Evolutionary conservation across 37 sponge, comb jelly and placozoan species (phyloP), one percentile per base, ranked within the genome.

Genomic region (Tethya wilhelma): DNA sequence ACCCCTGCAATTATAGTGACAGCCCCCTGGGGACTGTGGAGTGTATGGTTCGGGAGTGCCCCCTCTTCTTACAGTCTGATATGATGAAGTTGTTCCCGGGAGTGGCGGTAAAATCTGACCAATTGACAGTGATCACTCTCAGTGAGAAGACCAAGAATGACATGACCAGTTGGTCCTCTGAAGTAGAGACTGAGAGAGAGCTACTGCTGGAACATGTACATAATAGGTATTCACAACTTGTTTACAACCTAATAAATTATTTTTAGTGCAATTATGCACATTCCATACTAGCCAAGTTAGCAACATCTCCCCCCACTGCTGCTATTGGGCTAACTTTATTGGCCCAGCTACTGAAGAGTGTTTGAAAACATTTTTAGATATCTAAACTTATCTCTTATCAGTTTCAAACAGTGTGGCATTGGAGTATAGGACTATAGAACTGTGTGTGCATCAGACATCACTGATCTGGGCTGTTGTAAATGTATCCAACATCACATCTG

Each of bases 401-500:
- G n/a, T n/a, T n/a, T n/a, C n/a, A n/a, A n/a, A n/a, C n/a, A n/a
- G n/a, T n/a, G n/a, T n/a, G n/a, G n/a, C n/a, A n/a, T n/a, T n/a
- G n/a, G n/a, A n/a, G n/a, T n/a, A n/a, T n/a, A n/a, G n/a, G n/a
- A n/a, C n/a, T n/a, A n/a, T n/a, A n/a, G n/a, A n/a, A n/a, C n/a
- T n/a, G n/a, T 96, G 23, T n/a, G n/a, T n/a, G 73, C 53, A 11
- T 96, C 90, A 62, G 79, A 90, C 22, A 69, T 96, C n/a, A n/a
- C n/a, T n/a, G n/a, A n/a, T 72, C 63, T 96, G 74, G 94, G 94
- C 41, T 93, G 94, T 60, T 96, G 96, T 67, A 90, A 86, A 55
- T 86, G 89, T 56, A 71, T 96, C 28, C 46, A 53, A 20, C 96
- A 96, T 43, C 89, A 74, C 2, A 19, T 69, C 45, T 78, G 79